Percentiles rank a stretch among this genome's conserved stretches.
Evolutionary conservation across 2,113 vertebrate genomes (phyloP).

Genomic region (Myotis brandtii): DNA sequence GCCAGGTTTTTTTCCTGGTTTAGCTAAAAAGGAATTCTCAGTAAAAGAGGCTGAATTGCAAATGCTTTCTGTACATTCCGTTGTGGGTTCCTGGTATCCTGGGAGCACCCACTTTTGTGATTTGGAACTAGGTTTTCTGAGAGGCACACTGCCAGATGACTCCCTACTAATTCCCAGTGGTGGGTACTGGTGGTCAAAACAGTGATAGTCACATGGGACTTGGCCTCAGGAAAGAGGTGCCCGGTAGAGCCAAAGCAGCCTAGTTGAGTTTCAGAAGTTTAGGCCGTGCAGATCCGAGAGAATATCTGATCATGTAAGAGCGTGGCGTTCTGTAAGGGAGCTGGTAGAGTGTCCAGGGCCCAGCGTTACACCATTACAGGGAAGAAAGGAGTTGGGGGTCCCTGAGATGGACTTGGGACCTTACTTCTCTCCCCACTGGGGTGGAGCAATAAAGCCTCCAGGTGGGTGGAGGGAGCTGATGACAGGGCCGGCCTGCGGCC

Average conservation of each 20-base stretch:
- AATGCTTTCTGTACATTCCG: neutral
- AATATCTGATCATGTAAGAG: neutral
- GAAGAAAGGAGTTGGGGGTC: neutral
- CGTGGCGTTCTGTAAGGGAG: neutral
- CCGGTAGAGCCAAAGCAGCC: neutral
- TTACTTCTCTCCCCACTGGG: neutral
- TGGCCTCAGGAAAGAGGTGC: neutral
- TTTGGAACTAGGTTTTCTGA: neutral
- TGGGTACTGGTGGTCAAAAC: neutral
- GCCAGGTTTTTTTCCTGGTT: conserved; percentile 4
- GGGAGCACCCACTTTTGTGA: neutral
- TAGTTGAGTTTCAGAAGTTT: neutral
- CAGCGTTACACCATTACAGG: neutral
- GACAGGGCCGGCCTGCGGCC: neutral
- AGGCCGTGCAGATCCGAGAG: neutral
- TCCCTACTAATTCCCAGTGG: neutral
- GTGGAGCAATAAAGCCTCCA: neutral
- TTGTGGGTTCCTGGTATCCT: neutral
- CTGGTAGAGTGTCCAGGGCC: too few relatives aligned
- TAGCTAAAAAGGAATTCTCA: neutral
- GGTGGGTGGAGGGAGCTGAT: neutral
- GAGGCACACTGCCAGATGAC: neutral
- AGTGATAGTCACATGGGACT: neutral
- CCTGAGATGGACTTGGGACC: neutral
- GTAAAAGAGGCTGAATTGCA: neutral